Evolutionary conservation across 2,888 invertebrate genomes (phyloP), one percentile per base, ranked within the genome.

Genomic region (Chrysolina haemoptera): DNA sequence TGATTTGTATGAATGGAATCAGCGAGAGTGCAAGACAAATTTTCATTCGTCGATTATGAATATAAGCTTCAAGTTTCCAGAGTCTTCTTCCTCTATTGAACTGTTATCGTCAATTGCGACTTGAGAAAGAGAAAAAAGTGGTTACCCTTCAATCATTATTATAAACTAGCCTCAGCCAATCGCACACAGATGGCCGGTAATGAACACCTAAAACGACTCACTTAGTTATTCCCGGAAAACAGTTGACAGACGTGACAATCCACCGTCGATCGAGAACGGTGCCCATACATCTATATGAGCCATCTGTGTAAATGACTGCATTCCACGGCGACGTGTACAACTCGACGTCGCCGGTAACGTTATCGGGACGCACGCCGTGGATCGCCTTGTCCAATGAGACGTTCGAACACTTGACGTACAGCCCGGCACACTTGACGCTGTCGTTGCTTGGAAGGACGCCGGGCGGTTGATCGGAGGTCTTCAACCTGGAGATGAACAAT

Each of bases 231-330:
- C 85, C 83, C 41, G 84, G 74, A 68, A 88, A 86, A 82, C 94
- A 94, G 14, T 85, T 80, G 12, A 82, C 75, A 35, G 88, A 88
- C 4, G 90, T 87, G 72, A 95, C 83, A 68, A 95, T 89, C 94
- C 95, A 95, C 18, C 91, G 87, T 2, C 88, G 83, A 78, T 93
- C 91, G 59, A 96, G 85, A 70, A 96, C 87, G 46, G 93, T 90
- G 6, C 94, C 95, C 62, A 92, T 90, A 83, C 95, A 95, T 81
- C 88, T 90, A 77, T 93, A 93, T 73, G 88, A 85, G 2, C 96
- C 95, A 83, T 95, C 92, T 0, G 91, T 88, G 85, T 91, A 94
- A 68, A 96, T 88, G 81, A 93, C 92, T 0, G 92, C 94, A 82
- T 92, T 88, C 95, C 95, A 96, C 0, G 95, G 94, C 90, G 92